Conservation (phyloP, 2,888 invertebrate genomes). For the Hyppa rectilinea region DNA sequence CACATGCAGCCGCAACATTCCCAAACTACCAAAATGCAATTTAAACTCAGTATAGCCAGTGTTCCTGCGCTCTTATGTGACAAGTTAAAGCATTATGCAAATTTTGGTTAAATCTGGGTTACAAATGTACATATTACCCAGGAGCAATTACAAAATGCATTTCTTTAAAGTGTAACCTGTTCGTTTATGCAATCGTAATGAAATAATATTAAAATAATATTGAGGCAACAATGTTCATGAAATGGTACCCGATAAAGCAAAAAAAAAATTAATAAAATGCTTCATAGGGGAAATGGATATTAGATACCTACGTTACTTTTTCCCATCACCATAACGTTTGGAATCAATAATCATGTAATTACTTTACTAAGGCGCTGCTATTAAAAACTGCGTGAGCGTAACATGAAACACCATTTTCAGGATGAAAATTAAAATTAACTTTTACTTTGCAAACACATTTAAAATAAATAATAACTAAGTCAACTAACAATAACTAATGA, state of each 20-base stretch:
- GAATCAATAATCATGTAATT: not conserved
- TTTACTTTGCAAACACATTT: not conserved
- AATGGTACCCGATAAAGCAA: not conserved
- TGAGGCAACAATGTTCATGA: not conserved
- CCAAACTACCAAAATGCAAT: constrained; percentile 84
- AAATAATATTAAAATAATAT: not conserved
- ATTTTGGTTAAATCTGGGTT: constrained; percentile 80
- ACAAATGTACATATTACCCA: constrained; percentile 78
- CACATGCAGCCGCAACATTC: constrained; percentile 78
- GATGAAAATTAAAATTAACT: not conserved
- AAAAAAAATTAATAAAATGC: not conserved
- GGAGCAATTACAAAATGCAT: constrained; percentile 66
- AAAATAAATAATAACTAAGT: too few species aligned
- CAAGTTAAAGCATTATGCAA: constrained; percentile 87
- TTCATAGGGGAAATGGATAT: not conserved
- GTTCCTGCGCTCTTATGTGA: constrained; percentile 80
- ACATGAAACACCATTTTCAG: not conserved
- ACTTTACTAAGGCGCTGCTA: not conserved
- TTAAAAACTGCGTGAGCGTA: not conserved
- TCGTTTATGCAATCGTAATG: constrained; percentile 9
- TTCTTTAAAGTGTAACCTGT: constrained; percentile 61
- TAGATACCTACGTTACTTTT: not conserved
- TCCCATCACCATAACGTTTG: not conserved
- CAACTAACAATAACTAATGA: too few species aligned
- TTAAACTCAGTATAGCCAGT: constrained; percentile 82